Evolutionary conservation across 2,797 vertebrate species (phyloP).

Genomic region (Microctenopoma stevenorrisi): DNA sequence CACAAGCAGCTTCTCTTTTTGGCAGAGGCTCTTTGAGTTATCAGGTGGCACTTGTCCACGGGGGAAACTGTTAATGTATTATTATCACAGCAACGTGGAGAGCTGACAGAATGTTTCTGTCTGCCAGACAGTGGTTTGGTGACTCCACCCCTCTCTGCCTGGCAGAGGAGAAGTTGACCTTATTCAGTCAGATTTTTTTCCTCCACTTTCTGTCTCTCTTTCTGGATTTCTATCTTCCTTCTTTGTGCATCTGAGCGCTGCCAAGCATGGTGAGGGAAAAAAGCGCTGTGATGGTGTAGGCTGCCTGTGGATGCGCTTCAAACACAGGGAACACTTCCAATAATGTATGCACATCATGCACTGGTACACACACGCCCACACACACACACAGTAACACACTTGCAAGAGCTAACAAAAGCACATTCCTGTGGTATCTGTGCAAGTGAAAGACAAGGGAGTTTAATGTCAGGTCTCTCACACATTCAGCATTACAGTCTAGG

Average conservation of each 20-base stretch:
- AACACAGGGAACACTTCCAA: slow-evolving; percentile 63
- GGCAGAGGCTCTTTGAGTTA: slow-evolving; percentile 44
- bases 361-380: slow-evolving; percentile 55
- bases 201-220: slow-evolving; percentile 18
- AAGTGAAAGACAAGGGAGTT: slow-evolving; percentile 76
- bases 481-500: slow-evolving; percentile 49
- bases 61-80: slow-evolving; percentile 56
- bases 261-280: slow-evolving; percentile 54
- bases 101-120: slow-evolving; percentile 67
- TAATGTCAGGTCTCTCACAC: slow-evolving; percentile 71
- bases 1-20: slow-evolving; percentile 28
- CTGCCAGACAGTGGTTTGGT: slow-evolving; percentile 48
- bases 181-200: slow-evolving; percentile 49
- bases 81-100: slow-evolving; percentile 61
- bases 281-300: slow-evolving; percentile 57
- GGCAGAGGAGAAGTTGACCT: slow-evolving; percentile 54
- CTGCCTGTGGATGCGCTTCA: slow-evolving; percentile 72
- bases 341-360: slow-evolving; percentile 71
- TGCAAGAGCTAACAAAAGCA: slow-evolving; percentile 68
- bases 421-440: slow-evolving; percentile 81
- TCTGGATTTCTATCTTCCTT: slow-evolving; percentile 40
- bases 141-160: slow-evolving; percentile 47
- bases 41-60: slow-evolving; percentile 51
- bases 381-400: slow-evolving; percentile 57
- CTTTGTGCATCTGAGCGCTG: slow-evolving; percentile 42